These are phyloP conservation scores for Clusia tigrina DNA, from an alignment of 2,888 invertebrate genomes.

Conservation along the genomic window DNA sequence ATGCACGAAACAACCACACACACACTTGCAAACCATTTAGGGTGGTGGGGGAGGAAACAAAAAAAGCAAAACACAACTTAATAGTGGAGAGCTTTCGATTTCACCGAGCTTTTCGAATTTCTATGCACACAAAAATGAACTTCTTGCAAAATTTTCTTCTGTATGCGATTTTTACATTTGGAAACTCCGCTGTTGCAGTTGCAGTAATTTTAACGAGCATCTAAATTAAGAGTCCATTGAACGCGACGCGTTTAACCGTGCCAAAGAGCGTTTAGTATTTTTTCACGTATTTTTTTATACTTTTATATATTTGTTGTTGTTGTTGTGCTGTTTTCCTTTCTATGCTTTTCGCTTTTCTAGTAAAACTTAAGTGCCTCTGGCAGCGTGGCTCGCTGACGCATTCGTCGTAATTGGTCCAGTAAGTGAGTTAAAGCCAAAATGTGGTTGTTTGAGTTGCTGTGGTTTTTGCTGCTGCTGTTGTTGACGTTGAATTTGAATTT, in stretches of 20 bases:
- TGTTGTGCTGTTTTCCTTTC: background rate
- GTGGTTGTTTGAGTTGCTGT: background rate
- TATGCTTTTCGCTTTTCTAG: background rate
- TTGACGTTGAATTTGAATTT: conserved; percentile 44
- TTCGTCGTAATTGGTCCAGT: conserved; percentile 4
- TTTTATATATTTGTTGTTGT: too few species aligned
- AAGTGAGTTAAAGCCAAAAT: background rate
- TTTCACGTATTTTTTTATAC: background rate
- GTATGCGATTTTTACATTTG: background rate
- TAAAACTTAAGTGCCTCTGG: too few species aligned
- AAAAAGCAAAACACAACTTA: background rate
- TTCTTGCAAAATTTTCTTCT: background rate
- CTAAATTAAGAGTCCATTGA: background rate
- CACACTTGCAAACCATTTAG: background rate
- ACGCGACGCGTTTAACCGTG: conserved; percentile 3
- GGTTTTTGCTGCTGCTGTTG: too few species aligned
- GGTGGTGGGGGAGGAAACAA: background rate
- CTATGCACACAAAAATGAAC: background rate
- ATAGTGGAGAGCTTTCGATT: background rate
- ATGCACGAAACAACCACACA: background rate
- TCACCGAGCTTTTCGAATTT: background rate
- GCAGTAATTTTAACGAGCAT: background rate
- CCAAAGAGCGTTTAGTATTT: background rate
- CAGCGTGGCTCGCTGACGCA: conserved; percentile 16
- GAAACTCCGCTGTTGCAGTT: background rate